Base-by-base conservation (phyloP, 2,888 invertebrate species). In the Hirtodrosophila trivittata region DNA sequence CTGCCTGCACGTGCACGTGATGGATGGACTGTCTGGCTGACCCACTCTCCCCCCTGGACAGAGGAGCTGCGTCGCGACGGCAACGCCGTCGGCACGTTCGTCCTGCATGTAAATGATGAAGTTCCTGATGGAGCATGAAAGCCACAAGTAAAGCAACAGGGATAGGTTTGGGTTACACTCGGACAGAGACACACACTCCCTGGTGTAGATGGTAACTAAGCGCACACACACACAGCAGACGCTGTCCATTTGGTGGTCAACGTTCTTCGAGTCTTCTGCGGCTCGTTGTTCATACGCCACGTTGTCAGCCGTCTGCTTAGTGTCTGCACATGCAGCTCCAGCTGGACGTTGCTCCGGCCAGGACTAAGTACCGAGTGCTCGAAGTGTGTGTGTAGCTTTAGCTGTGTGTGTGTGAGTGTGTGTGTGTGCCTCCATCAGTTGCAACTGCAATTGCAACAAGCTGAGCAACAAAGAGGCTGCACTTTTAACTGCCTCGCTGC, bases 91-190 rank as follows among this genome's bases (percentile, higher is more conserved):
- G 47, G 43, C 77, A 77, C 84, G 86, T 81, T 56, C 43, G 77
- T 66, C 81, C 72, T 81, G 86, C 81, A 81, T 81, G 86, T 80
- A 86, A 81, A 81, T 81, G 84, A 81, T 84, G 81, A 70, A 80
- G 77, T 81, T 77, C 12, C 58, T 47, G 49, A 30, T 57, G n/a
- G 56, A 18, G 47, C 52, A 43, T 28, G 32, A 32, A 46, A 41
- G 54, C 55, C 50, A 45, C 64, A 56, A 59, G 25, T 43, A 28
- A 37, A 59, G 38, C 33, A 51, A 47, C 55, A 42, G 42, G n/a
- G 38, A 21, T 21, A 26, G 13, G 30, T 30, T 1, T 10, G 51
- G 28, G 59, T 37, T 37, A 18, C 6, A 16, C 1, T 12, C 8
- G 16, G 12, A 18, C 12, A 30, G 9, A 18, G 21, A 9, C n/a